Base-by-base conservation (phyloP, 2,888 invertebrate genomes). In the Sphecodes monilicornis region DNA sequence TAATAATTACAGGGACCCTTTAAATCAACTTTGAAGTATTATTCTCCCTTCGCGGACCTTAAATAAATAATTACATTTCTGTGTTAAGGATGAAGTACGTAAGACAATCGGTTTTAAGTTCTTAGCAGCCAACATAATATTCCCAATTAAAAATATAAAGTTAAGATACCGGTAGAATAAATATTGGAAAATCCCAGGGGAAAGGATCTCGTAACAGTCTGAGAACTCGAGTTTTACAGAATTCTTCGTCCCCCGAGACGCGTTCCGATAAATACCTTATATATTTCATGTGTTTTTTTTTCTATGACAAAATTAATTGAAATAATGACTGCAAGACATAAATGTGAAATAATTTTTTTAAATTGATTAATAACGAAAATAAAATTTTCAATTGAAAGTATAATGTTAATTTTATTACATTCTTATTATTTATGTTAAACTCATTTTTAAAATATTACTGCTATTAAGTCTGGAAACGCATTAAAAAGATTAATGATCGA, bases 111-210 rank as follows among this genome's bases (percentile, higher is more conserved):
- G 60, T 8, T 29, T 60, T 29, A 60, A 60, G 16, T 29, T 60
- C 60, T 16, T 18, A 60, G 29, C 60, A 60, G 29, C 60, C 60
- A 29, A 60, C 60, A 29, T 29, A 29, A 60, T 16, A 60, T 18
- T 60, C 29, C 29, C 60, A 60, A 60, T 60, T 60, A 60, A 60
- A 60, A 60, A 60, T 60, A 60, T 60, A 29, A 60, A 60, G 29
- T 60, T 60, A 16, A 6, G 60, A 32, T 36, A 32, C 22, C 1
- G 22, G 18, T 32, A 22, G 64, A 32, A 66, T 66, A 66, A 66
- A 36, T 66, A 66, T 66, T 32, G 64, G 36, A 32, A 32, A 64
- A 64, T 64, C 64, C 18, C 16, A 18, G 13, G 18, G 60, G 16
- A 32, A 18, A 32, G 64, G 29, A 32, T 32, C 8, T 64, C 18